A percentile compares a stretch with the other conserved stretches of the same genome.
Evolutionary conservation across 2,797 vertebrate genomes (phyloP).

Genomic region (Ctenopoma multispine): DNA sequence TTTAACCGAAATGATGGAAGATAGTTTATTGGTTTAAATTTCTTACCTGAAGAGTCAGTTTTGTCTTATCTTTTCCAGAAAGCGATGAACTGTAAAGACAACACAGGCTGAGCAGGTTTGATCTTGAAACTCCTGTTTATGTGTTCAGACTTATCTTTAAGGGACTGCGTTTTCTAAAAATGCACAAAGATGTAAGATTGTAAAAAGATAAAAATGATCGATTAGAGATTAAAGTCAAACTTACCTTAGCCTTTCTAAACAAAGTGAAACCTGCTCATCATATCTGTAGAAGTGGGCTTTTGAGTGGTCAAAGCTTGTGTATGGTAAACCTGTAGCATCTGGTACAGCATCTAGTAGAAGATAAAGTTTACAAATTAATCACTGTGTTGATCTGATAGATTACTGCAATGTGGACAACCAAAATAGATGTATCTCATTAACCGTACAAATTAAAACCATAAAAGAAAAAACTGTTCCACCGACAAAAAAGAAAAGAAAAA

Average conservation of each 20-base stretch:
- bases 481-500: too few species aligned
- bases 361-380: background rate
- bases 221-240: constrained; percentile 2
- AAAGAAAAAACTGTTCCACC: too few species aligned
- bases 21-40: fast-evolving
- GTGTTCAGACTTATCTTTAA: background rate
- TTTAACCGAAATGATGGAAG: background rate
- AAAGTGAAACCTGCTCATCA: constrained; percentile 95
- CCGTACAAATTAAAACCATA: background rate
- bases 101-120: background rate
- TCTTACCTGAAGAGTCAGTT: constrained; percentile 91
- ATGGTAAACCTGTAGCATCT: constrained; percentile 90
- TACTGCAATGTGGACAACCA: too few species aligned
- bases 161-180: background rate
- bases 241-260: constrained; percentile 95
- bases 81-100: constrained; percentile 82
- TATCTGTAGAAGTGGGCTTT: constrained; percentile 98
- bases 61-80: constrained; percentile 93
- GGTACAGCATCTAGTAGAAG: constrained; percentile 85
- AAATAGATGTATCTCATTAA: background rate
- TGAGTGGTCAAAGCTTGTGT: constrained; percentile 94
- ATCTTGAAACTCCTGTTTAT: background rate
- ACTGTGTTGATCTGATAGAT: background rate
- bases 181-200: background rate
- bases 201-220: too few species aligned